These are phyloP conservation scores for Myopa tessellatipennis DNA, from an alignment of 2,888 invertebrate species.

Conservation along the genomic window DNA sequence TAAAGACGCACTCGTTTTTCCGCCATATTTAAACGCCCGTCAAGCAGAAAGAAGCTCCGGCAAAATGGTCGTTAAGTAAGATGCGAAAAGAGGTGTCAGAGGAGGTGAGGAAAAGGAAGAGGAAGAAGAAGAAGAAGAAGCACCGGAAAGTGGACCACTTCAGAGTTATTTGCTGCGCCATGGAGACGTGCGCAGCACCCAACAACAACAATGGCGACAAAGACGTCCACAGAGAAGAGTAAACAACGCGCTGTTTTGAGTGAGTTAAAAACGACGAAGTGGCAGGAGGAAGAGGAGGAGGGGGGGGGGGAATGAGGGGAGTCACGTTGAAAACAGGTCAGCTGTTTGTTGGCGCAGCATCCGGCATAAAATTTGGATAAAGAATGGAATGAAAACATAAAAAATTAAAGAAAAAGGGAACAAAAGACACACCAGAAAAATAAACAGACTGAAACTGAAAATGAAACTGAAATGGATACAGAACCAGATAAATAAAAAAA, in stretches of 20 bases:
- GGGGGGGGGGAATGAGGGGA: not conserved
- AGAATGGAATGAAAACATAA: slow-evolving; percentile 7
- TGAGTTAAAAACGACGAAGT: not conserved
- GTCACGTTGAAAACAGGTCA: not conserved
- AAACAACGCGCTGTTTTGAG: not conserved
- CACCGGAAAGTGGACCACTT: slow-evolving; percentile 31
- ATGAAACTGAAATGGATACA: not conserved
- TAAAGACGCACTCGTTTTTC: not conserved
- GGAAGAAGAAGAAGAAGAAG: not conserved
- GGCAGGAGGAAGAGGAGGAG: not conserved
- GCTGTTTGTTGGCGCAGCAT: slow-evolving; percentile 28
- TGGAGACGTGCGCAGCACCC: not conserved
- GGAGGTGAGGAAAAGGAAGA: not conserved
- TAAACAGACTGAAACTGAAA: not conserved
- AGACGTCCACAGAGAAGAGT: not conserved
- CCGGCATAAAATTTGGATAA: slow-evolving; percentile 28
- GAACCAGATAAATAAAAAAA: not conserved
- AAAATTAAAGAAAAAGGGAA: not conserved
- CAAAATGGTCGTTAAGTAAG: not conserved
- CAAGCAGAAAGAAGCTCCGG: not conserved
- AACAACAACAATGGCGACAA: no score
- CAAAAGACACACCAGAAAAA: not conserved
- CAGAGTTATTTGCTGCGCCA: slow-evolving; percentile 17
- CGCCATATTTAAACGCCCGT: slow-evolving; percentile 1
- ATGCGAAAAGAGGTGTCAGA: not conserved